These are phyloP conservation scores for Melikaiella ostensackeni DNA, from an alignment of 2,888 invertebrate genomes.

Conservation along the genomic window DNA sequence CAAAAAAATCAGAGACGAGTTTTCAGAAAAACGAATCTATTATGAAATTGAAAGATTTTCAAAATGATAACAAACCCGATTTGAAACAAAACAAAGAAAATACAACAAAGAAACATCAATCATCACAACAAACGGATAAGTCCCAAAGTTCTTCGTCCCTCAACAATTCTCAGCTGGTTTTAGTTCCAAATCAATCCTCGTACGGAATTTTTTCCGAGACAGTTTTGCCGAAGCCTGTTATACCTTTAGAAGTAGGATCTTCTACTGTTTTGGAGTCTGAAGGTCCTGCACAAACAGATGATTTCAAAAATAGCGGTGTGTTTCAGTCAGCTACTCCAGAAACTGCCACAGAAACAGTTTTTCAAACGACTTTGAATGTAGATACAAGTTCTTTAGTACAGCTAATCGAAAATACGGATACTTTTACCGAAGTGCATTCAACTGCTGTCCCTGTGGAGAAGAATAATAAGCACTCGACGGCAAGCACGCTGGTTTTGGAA, in stretches of 20 bases:
- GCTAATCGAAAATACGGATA: conserved; percentile 69
- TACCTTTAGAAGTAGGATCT: conserved; percentile 50
- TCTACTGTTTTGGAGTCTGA: background rate
- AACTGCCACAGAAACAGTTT: conserved; percentile 51
- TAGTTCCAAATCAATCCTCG: conserved; percentile 43
- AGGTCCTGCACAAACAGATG: background rate
- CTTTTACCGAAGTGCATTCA: conserved; percentile 58
- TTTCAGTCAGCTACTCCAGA: conserved; percentile 46
- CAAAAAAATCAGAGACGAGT: background rate
- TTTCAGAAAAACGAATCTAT: conserved; percentile 10
- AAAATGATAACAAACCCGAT: conserved; percentile 46
- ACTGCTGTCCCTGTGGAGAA: conserved; percentile 56
- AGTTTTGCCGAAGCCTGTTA: conserved; percentile 51
- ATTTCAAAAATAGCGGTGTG: background rate
- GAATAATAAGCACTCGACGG: conserved; percentile 45
- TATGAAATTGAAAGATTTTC: background rate
- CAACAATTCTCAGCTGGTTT: background rate
- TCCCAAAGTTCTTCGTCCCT: background rate
- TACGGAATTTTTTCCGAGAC: conserved; percentile 46
- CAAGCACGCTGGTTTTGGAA: conserved; percentile 44
- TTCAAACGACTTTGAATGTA: conserved; percentile 67
- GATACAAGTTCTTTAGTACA: conserved; percentile 73
- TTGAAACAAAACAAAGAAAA: background rate
- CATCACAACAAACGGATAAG: background rate
- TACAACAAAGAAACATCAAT: conserved; percentile 6